Base-by-base conservation (phyloP, 1,140 invertebrate genomes). In the Leucophenga varia region DNA sequence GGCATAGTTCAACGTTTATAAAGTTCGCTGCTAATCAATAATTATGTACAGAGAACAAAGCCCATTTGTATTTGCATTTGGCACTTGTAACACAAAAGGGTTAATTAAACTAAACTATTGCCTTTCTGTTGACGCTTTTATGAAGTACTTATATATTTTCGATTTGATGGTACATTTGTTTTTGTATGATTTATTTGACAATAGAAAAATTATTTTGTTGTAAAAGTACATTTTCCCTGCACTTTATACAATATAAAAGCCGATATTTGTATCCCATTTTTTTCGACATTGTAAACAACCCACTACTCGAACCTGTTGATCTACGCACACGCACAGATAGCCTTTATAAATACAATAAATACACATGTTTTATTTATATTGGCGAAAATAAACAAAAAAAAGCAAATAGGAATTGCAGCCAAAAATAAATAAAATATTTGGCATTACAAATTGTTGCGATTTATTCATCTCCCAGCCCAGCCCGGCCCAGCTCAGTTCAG, bases 371-470 rank as follows among this genome's bases (percentile, higher is more conserved):
- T 63, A 59, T 65, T 65, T 65, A 64, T 64, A 52, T 51, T 30
- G 13, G 44, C 31, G 8, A 34, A 8, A n/a, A 6, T 4, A n/a
- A 34, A 34, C n/a, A 34, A 34, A 34, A 58, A 55, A 57, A 44
- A 43, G 58, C 41, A 32, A 8, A 21, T 16, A 35, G 30, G 10
- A 25, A 25, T 25, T 25, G 22, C 22, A 25, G 22, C 10, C 10
- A 10, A 25, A 34, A 49, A 64, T 64, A 58, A 64, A 64, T 64
- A 64, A 65, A 65, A 65, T 67, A 56, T 55, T 67, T 67, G 55
- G 59, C 63, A 67, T 67, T 63, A 67, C 63, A 65, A 65, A 63
- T 65, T 65, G 63, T 67, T 63, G 63, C 59, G 63, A 67, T 65
- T 65, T 65, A 56, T 52, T 43, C 28, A 17, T n/a, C 22, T 10